Conservation (phyloP, 1,140 invertebrate genomes). For the Drosophila takahashii region DNA sequence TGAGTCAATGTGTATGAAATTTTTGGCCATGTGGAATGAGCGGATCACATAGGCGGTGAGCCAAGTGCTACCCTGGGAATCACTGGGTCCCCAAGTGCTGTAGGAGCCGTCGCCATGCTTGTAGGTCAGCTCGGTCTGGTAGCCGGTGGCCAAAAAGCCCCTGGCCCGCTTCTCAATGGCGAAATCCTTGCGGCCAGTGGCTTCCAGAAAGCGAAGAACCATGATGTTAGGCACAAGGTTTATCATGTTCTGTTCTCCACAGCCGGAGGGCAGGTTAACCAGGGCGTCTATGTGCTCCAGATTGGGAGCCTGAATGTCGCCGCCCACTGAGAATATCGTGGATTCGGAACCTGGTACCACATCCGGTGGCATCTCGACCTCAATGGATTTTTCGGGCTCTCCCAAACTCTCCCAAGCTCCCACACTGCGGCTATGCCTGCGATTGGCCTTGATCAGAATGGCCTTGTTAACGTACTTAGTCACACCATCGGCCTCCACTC, state of each 20-base stretch:
- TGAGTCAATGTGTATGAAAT: slow-evolving; percentile 92
- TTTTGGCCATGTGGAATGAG: slow-evolving; percentile 92
- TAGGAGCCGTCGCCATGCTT: slow-evolving; percentile 96
- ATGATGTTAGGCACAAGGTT: slow-evolving; percentile 96
- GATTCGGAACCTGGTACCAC: slow-evolving; percentile 89
- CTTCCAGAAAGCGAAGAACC: slow-evolving; percentile 89
- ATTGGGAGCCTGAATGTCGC: slow-evolving; percentile 90
- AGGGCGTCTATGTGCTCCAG: slow-evolving; percentile 91
- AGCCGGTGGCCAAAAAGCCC: slow-evolving; percentile 93
- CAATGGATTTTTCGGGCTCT: slow-evolving; percentile 86
- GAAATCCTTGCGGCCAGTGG: slow-evolving; percentile 83
- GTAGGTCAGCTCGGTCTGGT: slow-evolving; percentile 96
- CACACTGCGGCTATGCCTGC: slow-evolving; percentile 14
- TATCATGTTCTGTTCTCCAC: slow-evolving; percentile 98
- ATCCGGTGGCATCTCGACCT: slow-evolving; percentile 89
- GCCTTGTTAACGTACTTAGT: slow-evolving; percentile 91
- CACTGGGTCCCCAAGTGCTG: slow-evolving; percentile 73
- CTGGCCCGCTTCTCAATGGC: slow-evolving; percentile 85
- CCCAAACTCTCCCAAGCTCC: slow-evolving; percentile 69
- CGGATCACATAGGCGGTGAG: slow-evolving; percentile 96
- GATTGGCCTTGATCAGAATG: slow-evolving; percentile 89
- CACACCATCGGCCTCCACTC: slow-evolving; percentile 92
- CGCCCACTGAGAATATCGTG: slow-evolving; percentile 90
- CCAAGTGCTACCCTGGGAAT: slow-evolving; percentile 89
- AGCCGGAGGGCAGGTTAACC: slow-evolving; percentile 94